Percentiles rank a stretch among this genome's conserved stretches.
phyloP scores from a whole-genome alignment of 1,140 invertebrate genomes.

The Rhagoletis pomonella region DNA sequence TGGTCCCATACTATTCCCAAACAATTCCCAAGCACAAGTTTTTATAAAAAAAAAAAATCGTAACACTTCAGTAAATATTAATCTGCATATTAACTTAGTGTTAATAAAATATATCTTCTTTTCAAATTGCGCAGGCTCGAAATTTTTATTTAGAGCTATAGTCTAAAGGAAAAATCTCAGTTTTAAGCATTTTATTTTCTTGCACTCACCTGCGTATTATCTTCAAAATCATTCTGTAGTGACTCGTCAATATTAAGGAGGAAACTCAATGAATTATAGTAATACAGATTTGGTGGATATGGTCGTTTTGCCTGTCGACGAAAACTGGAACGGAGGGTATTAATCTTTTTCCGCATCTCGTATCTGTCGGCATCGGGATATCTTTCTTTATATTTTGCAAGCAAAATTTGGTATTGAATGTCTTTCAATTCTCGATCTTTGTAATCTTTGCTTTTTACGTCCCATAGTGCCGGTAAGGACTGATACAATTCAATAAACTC shows the following conservation, averaged over 20 bases:
- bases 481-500: constrained; percentile 63
- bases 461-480: constrained; percentile 71
- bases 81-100: no score
- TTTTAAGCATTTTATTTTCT: not conserved
- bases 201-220: not conserved
- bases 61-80: no score
- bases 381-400: constrained; percentile 68
- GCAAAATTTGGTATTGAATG: constrained; percentile 67
- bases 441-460: constrained; percentile 48
- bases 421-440: constrained; percentile 54
- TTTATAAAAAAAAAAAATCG: no score
- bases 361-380: constrained; percentile 70
- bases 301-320: constrained; percentile 69
- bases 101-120: no score
- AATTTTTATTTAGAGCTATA: no score
- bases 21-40: no score
- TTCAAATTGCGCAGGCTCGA: no score
- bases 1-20: no score
- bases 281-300: constrained; percentile 69
- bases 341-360: constrained; percentile 71
- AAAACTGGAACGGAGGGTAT: constrained; percentile 73
- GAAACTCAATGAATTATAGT: constrained; percentile 72
- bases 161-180: no score
- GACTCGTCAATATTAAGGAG: constrained; percentile 45
- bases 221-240: not conserved